A percentile compares a stretch with the other conserved stretches of the same genome.
phyloP scores from a whole-genome alignment of 2,113 vertebrate genomes.

The Heliornis fulica region DNA sequence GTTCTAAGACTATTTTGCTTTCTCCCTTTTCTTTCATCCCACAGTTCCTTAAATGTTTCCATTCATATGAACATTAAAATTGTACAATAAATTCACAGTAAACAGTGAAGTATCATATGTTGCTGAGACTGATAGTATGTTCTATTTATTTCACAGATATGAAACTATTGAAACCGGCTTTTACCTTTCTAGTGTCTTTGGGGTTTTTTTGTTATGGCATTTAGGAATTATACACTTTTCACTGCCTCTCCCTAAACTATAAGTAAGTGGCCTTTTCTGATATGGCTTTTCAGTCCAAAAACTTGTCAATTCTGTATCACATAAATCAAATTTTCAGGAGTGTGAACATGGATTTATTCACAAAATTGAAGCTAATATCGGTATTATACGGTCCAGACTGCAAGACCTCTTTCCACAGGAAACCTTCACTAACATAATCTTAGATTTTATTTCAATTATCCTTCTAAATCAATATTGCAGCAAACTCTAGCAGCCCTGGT shows the following conservation, averaged over 20 bases:
- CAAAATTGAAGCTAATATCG: not conserved
- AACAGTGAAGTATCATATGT: not conserved
- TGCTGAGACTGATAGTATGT: not conserved
- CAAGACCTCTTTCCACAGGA: not conserved
- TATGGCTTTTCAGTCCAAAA: not conserved
- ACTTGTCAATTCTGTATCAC: not conserved
- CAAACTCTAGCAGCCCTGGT: not conserved
- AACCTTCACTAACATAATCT: not conserved
- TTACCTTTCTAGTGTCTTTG: not conserved
- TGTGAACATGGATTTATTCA: not conserved
- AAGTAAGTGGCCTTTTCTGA: not conserved
- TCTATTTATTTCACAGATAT: not conserved
- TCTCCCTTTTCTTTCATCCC: not conserved
- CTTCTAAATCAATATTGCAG: constrained; percentile 21
- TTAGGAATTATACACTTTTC: not conserved
- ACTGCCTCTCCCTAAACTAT: not conserved
- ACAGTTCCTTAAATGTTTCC: not conserved
- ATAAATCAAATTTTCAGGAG: not conserved
- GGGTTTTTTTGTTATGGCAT: not conserved
- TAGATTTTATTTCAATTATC: not conserved
- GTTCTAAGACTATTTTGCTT: not conserved
- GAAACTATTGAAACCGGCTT: not conserved
- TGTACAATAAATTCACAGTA: not conserved
- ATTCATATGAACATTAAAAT: not conserved
- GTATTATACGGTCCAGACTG: not conserved